These are phyloP conservation scores for Petrocephalus zakoni DNA, from an alignment of 2,113 vertebrate species.

Conservation along the genomic window DNA sequence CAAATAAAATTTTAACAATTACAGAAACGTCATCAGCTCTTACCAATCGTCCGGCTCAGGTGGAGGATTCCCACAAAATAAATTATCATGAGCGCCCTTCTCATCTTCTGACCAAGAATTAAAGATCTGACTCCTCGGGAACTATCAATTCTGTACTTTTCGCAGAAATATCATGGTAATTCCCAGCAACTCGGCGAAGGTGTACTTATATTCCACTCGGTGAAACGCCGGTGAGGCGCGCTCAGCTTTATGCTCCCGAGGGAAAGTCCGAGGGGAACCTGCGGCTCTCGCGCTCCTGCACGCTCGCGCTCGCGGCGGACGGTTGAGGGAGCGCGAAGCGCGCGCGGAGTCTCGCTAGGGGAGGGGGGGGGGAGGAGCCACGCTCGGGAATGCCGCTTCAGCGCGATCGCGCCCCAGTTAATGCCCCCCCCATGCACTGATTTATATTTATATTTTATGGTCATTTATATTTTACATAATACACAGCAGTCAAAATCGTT, in stretches of 20 bases:
- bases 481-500: background rate
- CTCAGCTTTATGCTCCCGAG: background rate
- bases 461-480: background rate
- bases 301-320: background rate
- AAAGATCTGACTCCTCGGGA: slow-evolving; percentile 27
- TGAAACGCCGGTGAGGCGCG: background rate
- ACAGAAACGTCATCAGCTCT: slow-evolving; percentile 22
- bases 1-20: background rate
- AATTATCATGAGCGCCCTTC: slow-evolving; percentile 39
- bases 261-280: background rate
- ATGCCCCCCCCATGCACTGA: background rate
- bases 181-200: slow-evolving; percentile 8
- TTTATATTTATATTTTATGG: too few relatives aligned
- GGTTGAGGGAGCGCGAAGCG: background rate
- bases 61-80: slow-evolving; percentile 47
- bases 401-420: background rate
- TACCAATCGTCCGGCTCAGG: slow-evolving; percentile 52
- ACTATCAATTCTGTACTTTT: slow-evolving; percentile 47
- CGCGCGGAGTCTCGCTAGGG: background rate
- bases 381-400: background rate
- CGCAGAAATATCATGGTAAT: slow-evolving; percentile 26
- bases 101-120: slow-evolving; percentile 48
- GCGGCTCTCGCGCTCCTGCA: slow-evolving; percentile 4
- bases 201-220: background rate
- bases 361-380: slow-evolving; percentile 24